Evolutionary conservation across 92 coral and sea anemone genomes (phyloP), one percentile per base, ranked within the genome.

Genomic region (Isaurus tuberculatus): DNA sequence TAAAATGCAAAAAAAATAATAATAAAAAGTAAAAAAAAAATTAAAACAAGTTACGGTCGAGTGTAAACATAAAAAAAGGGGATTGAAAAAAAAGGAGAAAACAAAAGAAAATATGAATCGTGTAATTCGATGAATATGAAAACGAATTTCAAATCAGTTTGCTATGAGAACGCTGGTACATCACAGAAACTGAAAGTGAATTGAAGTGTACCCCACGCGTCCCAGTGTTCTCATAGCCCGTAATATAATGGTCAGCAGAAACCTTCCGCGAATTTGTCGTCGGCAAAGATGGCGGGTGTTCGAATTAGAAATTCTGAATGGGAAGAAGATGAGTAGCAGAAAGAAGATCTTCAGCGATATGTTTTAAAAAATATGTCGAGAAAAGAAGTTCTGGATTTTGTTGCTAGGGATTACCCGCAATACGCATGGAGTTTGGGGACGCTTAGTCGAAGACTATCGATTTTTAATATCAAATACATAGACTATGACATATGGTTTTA

Each of bases 381-480:
- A 49, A 48, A 31, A 31, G 79, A 78, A 61, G 43, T 78, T 10
- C 43, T 78, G 26, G 84, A 85, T 49, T 85, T 85, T 17, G 85
- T 78, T 19, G 7, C 25, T 1, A 81, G 85, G 15, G 72, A 85
- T 53, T 78, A 77, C 84, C 84, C 72, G 7, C 84, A 77, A 64
- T 85, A 85, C 16, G 72, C 89, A 27, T 85, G 84, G 89, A 65
- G 69, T 43, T 68, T 85, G 61, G 75, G 89, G 42, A 44, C 84
- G 72, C 69, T 48, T 49, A 85, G 65, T 60, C 68, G 89, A 28
- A 66, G 84, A 77, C 79, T 85, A 16, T 68, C 84, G 22, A 30
- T 40, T 65, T 77, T 77, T 67, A 64, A 67, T 77, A 49, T 85
- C 31, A 85, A 85, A 49, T 85, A 85, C 31, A 66, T 68, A 17